phyloP scores from a whole-genome alignment of 2,888 invertebrate species.

The Sycophila texana region DNA sequence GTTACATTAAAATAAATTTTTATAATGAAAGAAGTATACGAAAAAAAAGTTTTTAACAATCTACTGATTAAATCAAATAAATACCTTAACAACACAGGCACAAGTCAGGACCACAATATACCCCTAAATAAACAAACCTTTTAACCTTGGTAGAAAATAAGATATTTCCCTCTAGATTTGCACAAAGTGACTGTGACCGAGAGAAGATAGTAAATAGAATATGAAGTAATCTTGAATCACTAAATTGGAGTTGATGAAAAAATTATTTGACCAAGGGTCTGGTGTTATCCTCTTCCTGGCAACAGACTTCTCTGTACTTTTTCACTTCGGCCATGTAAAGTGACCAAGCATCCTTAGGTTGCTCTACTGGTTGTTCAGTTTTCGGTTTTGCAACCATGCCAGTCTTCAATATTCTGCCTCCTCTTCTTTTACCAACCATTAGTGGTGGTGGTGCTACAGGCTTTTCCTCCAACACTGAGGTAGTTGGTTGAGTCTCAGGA shows the following conservation, averaged over 20 bases:
- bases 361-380: slow-evolving; percentile 80
- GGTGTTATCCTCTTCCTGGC: slow-evolving; percentile 93
- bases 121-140: slow-evolving; percentile 17
- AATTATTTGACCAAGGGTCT: slow-evolving; percentile 91
- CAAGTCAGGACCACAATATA: slow-evolving; percentile 24
- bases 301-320: slow-evolving; percentile 93
- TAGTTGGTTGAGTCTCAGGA: slow-evolving; percentile 70
- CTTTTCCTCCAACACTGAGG: slow-evolving; percentile 74
- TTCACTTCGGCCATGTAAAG: slow-evolving; percentile 95
- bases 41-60: slow-evolving; percentile 4
- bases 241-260: background rate
- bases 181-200: slow-evolving; percentile 3
- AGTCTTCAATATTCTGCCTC: slow-evolving; percentile 91
- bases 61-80: slow-evolving; percentile 38
- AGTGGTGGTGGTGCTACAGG: slow-evolving; percentile 77
- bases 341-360: slow-evolving; percentile 93
- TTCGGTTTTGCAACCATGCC: slow-evolving; percentile 92
- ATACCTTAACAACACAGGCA: slow-evolving; percentile 25
- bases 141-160: slow-evolving; percentile 14
- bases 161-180: slow-evolving; percentile 8
- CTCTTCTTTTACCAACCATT: slow-evolving; percentile 88
- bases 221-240: slow-evolving; percentile 4
- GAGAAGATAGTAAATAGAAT: slow-evolving; percentile 25
- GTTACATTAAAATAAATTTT: slow-evolving; percentile 11
- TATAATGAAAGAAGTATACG: background rate